phyloP scores from a whole-genome alignment of 2,113 vertebrate species.

The Eublepharis macularius region DNA sequence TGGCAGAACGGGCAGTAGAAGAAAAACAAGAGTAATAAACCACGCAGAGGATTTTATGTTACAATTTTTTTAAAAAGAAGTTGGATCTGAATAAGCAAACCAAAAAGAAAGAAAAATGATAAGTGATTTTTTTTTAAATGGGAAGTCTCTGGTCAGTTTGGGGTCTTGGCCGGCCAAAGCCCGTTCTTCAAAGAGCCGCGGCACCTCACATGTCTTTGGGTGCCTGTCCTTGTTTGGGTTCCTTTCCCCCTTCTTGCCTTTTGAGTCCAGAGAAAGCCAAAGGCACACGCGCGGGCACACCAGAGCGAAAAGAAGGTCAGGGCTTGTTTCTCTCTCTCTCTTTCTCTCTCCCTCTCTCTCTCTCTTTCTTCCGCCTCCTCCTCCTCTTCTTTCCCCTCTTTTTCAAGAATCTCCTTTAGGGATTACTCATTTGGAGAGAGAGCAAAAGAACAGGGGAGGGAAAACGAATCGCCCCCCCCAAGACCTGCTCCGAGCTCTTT shows the following conservation, averaged over 20 bases:
- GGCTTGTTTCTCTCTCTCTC: not conserved
- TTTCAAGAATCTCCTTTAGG: constrained; percentile 53
- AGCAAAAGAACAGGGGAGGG: not conserved
- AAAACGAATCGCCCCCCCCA: constrained; percentile 42
- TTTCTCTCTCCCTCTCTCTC: too few relatives aligned
- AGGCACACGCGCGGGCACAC: not conserved
- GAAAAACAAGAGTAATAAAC: constrained; percentile 30
- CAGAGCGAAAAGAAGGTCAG: not conserved
- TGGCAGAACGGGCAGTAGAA: not conserved
- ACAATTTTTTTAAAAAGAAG: not conserved
- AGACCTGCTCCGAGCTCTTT: constrained; percentile 51
- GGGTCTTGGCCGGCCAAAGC: constrained; percentile 55
- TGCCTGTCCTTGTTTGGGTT: constrained; percentile 36
- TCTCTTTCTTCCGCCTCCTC: not conserved
- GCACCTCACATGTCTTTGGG: constrained; percentile 59
- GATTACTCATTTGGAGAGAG: constrained; percentile 66
- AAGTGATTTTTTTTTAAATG: constrained; percentile 27
- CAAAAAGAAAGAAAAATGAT: not conserved
- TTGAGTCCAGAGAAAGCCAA: constrained; percentile 75
- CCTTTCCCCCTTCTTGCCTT: constrained; percentile 49
- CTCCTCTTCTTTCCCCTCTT: not conserved
- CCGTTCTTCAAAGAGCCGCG: constrained; percentile 57
- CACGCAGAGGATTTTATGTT: constrained; percentile 42
- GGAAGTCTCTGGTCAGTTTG: constrained; percentile 61
- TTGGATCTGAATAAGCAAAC: constrained; percentile 11